Evolutionary conservation across 1,140 invertebrate species (phyloP).

Genomic region (Coboldia fuscipes): DNA sequence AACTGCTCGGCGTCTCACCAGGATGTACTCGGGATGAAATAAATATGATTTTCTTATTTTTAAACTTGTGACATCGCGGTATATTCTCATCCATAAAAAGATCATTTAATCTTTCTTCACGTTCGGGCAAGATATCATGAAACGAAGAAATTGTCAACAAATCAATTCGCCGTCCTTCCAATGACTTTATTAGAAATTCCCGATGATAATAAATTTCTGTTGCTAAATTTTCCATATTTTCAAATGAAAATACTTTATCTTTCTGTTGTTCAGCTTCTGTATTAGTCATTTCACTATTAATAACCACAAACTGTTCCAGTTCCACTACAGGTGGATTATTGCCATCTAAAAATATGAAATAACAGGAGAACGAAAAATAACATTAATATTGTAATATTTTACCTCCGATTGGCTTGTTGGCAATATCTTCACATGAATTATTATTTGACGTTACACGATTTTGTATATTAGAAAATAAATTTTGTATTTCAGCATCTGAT

Average conservation of each 20-base stretch:
- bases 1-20: slow-evolving; percentile 83
- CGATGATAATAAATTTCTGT: slow-evolving; percentile 71
- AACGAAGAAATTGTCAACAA: slow-evolving; percentile 71
- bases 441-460: too few relatives aligned
- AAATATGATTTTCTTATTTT: slow-evolving; percentile 36
- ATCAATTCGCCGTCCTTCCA: slow-evolving; percentile 68
- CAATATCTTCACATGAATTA: too few relatives aligned
- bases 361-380: slow-evolving; percentile 8
- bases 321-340: not conserved
- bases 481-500: too few relatives aligned
- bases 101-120: slow-evolving; percentile 48
- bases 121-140: slow-evolving; percentile 46
- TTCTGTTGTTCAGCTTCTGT: too few relatives aligned
- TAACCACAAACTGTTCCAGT: not conserved
- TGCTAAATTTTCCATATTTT: slow-evolving; percentile 14
- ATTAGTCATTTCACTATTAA: not conserved
- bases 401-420: too few relatives aligned
- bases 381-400: too few relatives aligned
- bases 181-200: slow-evolving; percentile 59
- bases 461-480: too few relatives aligned
- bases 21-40: slow-evolving; percentile 80
- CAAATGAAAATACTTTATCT: too few relatives aligned
- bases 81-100: slow-evolving; percentile 47
- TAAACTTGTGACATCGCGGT: slow-evolving; percentile 2
- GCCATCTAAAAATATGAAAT: not conserved